Percentiles rank a stretch among this genome's conserved stretches.
phyloP scores from a whole-genome alignment of 2,113 vertebrate species.

The Polypterus bichir region DNA sequence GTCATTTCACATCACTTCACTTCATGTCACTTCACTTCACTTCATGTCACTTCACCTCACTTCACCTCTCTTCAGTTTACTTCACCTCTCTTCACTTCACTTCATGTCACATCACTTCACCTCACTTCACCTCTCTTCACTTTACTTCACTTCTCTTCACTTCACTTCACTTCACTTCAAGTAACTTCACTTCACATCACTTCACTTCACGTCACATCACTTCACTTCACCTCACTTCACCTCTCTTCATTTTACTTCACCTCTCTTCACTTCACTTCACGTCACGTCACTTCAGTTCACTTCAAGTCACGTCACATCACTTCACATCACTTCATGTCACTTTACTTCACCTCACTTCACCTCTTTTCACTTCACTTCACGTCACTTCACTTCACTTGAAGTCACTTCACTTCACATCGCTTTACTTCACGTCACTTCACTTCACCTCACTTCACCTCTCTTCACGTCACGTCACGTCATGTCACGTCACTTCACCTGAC shows the following conservation, averaged over 20 bases:
- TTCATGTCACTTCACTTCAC: not conserved
- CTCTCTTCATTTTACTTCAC: constrained; percentile 7
- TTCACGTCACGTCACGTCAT: not conserved
- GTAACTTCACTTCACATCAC: not conserved
- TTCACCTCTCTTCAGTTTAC: not conserved
- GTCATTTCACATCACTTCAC: not conserved
- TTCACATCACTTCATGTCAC: too few species aligned
- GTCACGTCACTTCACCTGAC: not conserved
- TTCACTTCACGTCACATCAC: constrained; percentile 1
- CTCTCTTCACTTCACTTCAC: constrained; percentile 1
- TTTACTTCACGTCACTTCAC: not conserved
- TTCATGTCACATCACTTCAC: not conserved
- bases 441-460: not conserved
- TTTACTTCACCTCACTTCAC: not conserved
- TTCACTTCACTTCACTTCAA: constrained; percentile 4
- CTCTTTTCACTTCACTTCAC: too few species aligned
- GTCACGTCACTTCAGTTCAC: constrained; percentile 13
- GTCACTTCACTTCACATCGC: not conserved
- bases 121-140: not conserved
- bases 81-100: not conserved
- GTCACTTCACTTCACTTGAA: not conserved
- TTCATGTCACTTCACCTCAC: not conserved
- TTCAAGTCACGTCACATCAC: constrained; percentile 1
- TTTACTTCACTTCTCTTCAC: not conserved
- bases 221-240: not conserved